Base-by-base conservation (phyloP, 2,888 invertebrate genomes). In the Pecten maximus region DNA sequence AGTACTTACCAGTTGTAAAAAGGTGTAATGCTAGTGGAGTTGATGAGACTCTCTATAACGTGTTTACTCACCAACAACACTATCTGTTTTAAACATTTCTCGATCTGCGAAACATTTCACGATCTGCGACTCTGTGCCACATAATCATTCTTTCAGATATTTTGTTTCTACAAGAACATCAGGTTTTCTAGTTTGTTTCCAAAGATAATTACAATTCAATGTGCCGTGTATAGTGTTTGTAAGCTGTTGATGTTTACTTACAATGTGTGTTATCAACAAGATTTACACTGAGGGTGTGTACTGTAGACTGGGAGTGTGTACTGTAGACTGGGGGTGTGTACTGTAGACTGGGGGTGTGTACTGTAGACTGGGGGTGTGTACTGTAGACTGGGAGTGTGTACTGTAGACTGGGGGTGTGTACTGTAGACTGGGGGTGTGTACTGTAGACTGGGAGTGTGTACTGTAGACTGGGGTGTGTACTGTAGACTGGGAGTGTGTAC, bases 71-170 rank as follows among this genome's bases (percentile, higher is more conserved):
- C 74, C 4, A 74, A 74, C 74, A 74, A 74, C 74, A 28, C 23
- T 35, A 35, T 74, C 74, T 74, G 74, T 74, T 74, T 74, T 74
- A 28, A 12, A 74, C 74, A 74, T 74, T 74, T 74, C 35, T 74
- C 1, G 10, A 35, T 35, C 74, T n/a, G n/a, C n/a, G n/a, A 6
- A 12, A 74, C 74, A 74, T 74, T 74, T 74, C 35, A 35, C 1
- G 10, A 35, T 35, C 74, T 48, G 60, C 6, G 23, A 60, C 23
- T 23, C 48, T 60, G 8, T 74, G 1, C 74, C 74, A 74, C 28
- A 54, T 54, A 74, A 74, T 28, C 23, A 35, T 74, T 23, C 35
- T 74, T 74, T 74, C 35, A 35, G 74, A 16, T 74, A 35, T 74
- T 74, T 74, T 10, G 74, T 74, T 74, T 74, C 74, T 10, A 28